Base-by-base conservation (phyloP, 2,888 invertebrate species). In the Tachina fera region DNA sequence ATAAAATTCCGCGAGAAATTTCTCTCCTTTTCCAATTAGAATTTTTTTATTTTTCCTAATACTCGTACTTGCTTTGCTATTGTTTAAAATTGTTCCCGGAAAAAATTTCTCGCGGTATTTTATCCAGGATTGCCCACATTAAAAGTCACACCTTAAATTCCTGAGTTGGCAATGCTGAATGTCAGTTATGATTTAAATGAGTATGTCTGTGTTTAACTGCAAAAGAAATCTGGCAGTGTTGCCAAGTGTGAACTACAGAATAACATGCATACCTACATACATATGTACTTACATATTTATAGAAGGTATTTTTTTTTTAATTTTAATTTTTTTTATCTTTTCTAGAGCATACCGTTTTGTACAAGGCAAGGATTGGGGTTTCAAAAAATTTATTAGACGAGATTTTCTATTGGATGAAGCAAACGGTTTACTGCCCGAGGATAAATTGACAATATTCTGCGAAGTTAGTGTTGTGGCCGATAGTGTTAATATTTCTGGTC, bases 361-460 rank as follows among this genome's bases (percentile, higher is more conserved):
- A 87, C 99, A 99, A 94, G 99, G 99, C 90, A 99, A 99, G 94
- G 99, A 99, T 95, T 99, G 99, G 99, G 99, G 99, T 84, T 99
- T 99, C 94, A 99, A 99, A 94, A 99, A 99, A 93, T 99, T 99
- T 93, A 99, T 99, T 89, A 95, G 99, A 91, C 95, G 99, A 94
- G 99, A 99, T 94, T 99, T 99, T 94, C 95, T 99, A 87, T 94
- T 99, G 93, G 99, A 99, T 93, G 99, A 99, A 94, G 97, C 98
- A 85, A 99, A 99, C 93, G 99, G 99, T 89, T 95, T 99, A 65
- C 94, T 99, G 90, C 99, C 99, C 19, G 99, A 99, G 93, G 99
- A 99, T 93, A 98, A 99, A 94, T 95, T 99, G 93, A 99, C 99
- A 92, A 98, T 99, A 95, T 99, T 98, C 94, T 99, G 99, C 94